phyloP scores from a whole-genome alignment of 2,888 invertebrate species.

The Biston betularia region DNA sequence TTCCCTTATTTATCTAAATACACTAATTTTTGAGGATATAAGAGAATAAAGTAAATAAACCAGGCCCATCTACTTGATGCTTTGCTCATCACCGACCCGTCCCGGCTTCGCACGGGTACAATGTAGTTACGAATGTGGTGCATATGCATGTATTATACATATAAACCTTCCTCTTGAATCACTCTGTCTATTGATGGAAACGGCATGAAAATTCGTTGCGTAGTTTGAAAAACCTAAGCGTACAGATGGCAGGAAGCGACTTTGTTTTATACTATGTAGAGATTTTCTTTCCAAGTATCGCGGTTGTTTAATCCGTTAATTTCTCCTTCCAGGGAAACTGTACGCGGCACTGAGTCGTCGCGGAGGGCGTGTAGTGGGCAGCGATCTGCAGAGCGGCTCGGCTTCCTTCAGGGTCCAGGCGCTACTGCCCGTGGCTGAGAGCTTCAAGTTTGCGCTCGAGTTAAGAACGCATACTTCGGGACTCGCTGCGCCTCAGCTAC shows the following conservation, averaged over 20 bases:
- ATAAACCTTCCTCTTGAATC: no score
- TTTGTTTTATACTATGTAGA: no score
- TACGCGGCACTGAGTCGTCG: conserved; percentile 96
- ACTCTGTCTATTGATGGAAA: no score
- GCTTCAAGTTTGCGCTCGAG: conserved; percentile 97
- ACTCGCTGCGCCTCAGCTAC: conserved; percentile 96
- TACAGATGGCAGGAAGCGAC: no score
- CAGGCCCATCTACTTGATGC: not conserved
- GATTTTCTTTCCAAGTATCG: not conserved
- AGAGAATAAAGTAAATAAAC: not conserved
- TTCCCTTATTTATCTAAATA: no score
- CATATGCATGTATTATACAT: no score
- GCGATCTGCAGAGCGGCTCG: conserved; percentile 96
- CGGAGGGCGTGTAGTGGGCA: conserved; percentile 94
- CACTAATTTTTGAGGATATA: no score
- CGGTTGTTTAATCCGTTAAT: not conserved
- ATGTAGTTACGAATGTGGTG: no score
- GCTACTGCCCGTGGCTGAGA: conserved; percentile 97
- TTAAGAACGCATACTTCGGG: conserved; percentile 98
- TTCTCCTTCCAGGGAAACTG: conserved; percentile 89
- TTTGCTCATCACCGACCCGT: not conserved
- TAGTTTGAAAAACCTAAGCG: no score
- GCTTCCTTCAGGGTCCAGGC: conserved; percentile 96
- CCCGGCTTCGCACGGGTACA: no score
- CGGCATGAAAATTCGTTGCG: no score